phyloP scores from a whole-genome alignment of 2,797 vertebrate genomes.

The Atherinosoma microstoma region DNA sequence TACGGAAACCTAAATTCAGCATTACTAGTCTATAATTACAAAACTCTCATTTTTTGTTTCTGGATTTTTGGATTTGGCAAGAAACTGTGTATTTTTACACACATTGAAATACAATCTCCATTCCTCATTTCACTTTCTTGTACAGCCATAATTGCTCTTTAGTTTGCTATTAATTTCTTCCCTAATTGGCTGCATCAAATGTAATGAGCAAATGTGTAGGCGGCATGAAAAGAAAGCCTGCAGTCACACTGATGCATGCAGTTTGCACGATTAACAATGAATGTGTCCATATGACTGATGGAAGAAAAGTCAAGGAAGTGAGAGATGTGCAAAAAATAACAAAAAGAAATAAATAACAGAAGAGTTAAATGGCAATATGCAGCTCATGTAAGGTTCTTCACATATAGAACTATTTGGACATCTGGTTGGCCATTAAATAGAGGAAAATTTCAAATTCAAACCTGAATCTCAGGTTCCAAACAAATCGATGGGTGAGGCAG shows the following conservation, averaged over 20 bases:
- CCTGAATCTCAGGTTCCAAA: conserved; percentile 7
- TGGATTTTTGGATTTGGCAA: too few relatives aligned
- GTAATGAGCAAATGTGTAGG: conserved; percentile 12
- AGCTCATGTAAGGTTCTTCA: neutral
- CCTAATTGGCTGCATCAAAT: conserved; percentile 8
- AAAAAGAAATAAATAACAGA: conserved; percentile 20
- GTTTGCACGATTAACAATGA: neutral
- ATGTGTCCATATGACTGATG: neutral
- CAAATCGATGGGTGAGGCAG: conserved; percentile 15
- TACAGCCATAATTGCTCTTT: neutral
- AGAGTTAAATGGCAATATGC: neutral
- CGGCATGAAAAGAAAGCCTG: neutral
- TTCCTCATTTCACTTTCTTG: neutral
- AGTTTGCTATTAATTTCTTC: neutral
- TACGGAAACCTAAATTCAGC: too few relatives aligned
- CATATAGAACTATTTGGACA: neutral
- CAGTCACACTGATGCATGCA: neutral
- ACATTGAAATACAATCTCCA: neutral
- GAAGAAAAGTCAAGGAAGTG: neutral
- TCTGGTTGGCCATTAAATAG: neutral
- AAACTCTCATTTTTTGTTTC: too few relatives aligned
- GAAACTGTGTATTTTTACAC: neutral
- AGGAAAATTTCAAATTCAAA: conserved; percentile 4
- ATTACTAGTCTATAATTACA: too few relatives aligned
- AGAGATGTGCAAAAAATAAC: neutral